Percentiles rank a stretch among this genome's conserved stretches.
Conservation (phyloP, 2,888 invertebrate species). For the Furcula furcula region DNA sequence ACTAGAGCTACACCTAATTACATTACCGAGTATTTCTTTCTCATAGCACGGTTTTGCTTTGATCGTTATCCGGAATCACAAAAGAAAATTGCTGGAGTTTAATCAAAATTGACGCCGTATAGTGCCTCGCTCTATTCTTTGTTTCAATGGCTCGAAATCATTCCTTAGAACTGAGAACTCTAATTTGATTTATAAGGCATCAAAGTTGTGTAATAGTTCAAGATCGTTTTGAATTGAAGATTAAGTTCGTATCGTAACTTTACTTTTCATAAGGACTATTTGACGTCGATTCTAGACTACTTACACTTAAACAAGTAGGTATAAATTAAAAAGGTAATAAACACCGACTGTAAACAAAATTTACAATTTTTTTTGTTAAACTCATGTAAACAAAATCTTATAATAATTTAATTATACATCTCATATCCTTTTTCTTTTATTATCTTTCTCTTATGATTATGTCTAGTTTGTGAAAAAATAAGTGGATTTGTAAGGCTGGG, state of each 20-base stretch:
- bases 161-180: conserved; percentile 15
- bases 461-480: no score
- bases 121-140: neutral
- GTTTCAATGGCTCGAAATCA: conserved; percentile 13
- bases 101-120: conserved; percentile 17
- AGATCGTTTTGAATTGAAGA: conserved; percentile 22
- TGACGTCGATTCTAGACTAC: conserved; percentile 18
- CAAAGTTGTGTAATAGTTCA: conserved; percentile 29
- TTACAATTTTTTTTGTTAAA: no score
- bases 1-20: conserved; percentile 37
- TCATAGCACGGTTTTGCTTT: conserved; percentile 26
- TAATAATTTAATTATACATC: no score
- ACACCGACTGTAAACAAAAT: no score
- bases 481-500: no score
- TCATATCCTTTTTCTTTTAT: no score
- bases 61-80: conserved; percentile 15
- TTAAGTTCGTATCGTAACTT: conserved; percentile 29
- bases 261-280: conserved; percentile 18
- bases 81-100: conserved; percentile 15
- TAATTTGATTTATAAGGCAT: conserved; percentile 23
- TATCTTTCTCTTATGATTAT: no score
- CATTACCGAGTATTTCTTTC: conserved; percentile 36
- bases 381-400: no score
- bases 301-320: no score
- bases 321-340: no score